phyloP scores from a whole-genome alignment of 2,888 invertebrate genomes.

The Malthinus flaveolus region DNA sequence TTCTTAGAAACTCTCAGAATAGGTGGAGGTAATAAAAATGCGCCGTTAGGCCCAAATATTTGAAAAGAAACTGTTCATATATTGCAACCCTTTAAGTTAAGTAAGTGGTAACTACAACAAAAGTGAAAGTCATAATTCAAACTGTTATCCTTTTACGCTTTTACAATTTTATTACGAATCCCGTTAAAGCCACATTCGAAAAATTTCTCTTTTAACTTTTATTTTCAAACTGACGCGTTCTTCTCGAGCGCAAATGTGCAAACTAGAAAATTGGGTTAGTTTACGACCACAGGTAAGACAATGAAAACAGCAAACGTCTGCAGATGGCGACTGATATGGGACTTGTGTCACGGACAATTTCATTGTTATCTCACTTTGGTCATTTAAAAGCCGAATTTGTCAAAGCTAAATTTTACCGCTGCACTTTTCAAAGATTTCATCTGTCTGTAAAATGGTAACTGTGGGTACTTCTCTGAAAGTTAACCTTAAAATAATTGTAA shows the following conservation, averaged over 20 bases:
- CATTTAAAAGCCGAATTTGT: conserved; percentile 23
- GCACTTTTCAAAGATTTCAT: neutral
- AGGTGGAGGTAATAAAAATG: too few relatives aligned
- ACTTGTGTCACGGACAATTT: conserved; percentile 25
- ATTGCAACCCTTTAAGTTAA: conserved; percentile 21
- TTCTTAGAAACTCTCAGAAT: too few relatives aligned
- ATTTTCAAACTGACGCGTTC: neutral
- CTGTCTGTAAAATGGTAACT: conserved; percentile 2
- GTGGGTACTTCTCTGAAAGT: neutral
- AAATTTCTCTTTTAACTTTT: neutral
- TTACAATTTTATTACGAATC: conserved; percentile 9
- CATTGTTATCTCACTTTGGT: conserved; percentile 29
- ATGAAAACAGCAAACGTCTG: conserved; percentile 23
- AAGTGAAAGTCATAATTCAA: conserved; percentile 25
- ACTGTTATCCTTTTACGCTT: conserved; percentile 5
- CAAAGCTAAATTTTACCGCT: conserved; percentile 15
- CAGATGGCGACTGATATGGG: conserved; percentile 35
- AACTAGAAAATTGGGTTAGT: conserved; percentile 18
- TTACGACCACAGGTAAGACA: conserved; percentile 8
- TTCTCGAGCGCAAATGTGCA: conserved; percentile 7
- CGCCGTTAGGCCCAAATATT: neutral
- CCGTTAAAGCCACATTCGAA: conserved; percentile 8
- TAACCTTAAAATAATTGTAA: conserved; percentile 5
- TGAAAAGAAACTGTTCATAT: conserved; percentile 3
- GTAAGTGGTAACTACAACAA: neutral